Base-by-base conservation (phyloP, 2,797 vertebrate species). In the Falco cherrug region DNA sequence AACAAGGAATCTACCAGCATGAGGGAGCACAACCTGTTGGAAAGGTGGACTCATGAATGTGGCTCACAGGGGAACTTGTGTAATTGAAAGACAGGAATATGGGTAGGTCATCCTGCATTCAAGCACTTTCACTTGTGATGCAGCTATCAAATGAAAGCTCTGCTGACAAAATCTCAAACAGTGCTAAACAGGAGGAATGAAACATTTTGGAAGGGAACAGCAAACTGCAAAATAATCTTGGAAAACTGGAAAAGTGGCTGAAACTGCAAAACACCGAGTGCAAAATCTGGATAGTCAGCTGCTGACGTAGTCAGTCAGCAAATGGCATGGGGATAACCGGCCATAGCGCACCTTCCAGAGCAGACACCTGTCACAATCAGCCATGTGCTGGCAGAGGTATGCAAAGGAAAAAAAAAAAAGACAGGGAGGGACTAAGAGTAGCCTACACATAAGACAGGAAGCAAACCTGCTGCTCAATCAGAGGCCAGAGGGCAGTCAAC, bases 11-110 rank as follows among this genome's bases (percentile, higher is more conserved):
- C 50, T 76, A 57, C 41, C 59, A 87, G 71, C 54, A 53, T n/a
- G 16, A 90, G 21, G n/a, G 33, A 20, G 24, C 61, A 81, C 37
- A 85, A 13, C 47, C 29, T 74, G 5, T 53, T 84, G 61, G 74
- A 74, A 90, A 74, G 31, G 10, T 60, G 64, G 48, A 78, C 21
- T 60, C 60, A 26, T 29, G 26, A 86, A 24, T 17, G 26, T 37
- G 70, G 39, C 0, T 9, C 18, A 86, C 25, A 77, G 64, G 86
- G 6, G 17, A 83, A 51, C 16, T 21, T 0, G 0, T 6, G 7
- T 39, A 87, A 64, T 31, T 68, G 28, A 82, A 67, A 81, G 33
- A 29, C 63, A 81, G 29, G 28, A 67, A 71, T 63, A 71, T 0
- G 6, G 35, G 31, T 13, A 50, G 45, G 39, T 84, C 48, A 60